A percentile compares a stretch with the other conserved stretches of the same genome.
phyloP scores from a whole-genome alignment of 2,888 invertebrate species.

The Tipula lateralis region DNA sequence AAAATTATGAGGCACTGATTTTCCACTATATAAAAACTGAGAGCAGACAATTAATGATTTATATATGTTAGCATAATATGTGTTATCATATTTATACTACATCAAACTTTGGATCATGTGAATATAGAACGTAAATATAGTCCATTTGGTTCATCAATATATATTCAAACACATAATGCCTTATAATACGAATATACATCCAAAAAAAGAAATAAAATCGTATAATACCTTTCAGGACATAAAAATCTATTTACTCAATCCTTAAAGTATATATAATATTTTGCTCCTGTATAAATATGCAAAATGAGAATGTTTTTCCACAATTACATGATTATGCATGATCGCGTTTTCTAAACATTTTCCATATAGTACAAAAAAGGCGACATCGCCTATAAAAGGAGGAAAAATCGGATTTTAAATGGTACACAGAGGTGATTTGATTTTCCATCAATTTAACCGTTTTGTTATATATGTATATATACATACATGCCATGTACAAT shows the following conservation, averaged over 20 bases:
- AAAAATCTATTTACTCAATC: not conserved
- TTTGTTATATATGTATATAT: not conserved
- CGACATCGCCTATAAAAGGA: not conserved
- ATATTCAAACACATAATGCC: not conserved
- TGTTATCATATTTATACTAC: not conserved
- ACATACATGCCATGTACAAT: not conserved
- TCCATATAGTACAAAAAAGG: not conserved
- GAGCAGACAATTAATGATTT: too few relatives aligned
- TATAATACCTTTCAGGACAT: slow-evolving; percentile 3
- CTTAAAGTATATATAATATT: too few relatives aligned
- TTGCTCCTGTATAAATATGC: not conserved
- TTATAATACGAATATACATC: not conserved
- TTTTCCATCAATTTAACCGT: slow-evolving; percentile 11
- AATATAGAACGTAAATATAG: not conserved
- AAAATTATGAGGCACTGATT: too few relatives aligned
- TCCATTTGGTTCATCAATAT: slow-evolving; percentile 3
- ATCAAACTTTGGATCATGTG: not conserved
- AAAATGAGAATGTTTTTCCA: not conserved
- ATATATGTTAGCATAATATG: not conserved
- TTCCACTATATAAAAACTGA: too few relatives aligned
- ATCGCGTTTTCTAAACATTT: not conserved
- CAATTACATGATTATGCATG: slow-evolving; percentile 24
- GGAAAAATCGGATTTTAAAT: not conserved
- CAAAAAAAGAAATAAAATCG: not conserved
- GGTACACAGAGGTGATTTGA: not conserved